Percentiles rank a stretch among this genome's conserved stretches.
Conservation (phyloP, 2,113 vertebrate genomes). For the Willisornis vidua region DNA sequence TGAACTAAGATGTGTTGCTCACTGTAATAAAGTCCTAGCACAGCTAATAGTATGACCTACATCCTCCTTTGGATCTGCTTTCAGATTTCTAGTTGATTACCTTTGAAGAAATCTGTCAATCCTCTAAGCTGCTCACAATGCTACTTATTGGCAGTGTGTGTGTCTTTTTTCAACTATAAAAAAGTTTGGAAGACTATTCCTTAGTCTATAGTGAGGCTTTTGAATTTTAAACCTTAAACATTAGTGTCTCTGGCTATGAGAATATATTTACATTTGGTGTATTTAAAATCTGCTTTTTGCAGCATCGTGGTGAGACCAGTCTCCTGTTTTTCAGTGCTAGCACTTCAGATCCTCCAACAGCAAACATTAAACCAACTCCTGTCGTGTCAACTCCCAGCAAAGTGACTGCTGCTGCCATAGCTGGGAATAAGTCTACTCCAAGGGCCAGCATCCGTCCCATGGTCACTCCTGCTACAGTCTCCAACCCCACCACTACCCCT, state of each 20-base stretch:
- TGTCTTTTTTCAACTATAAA: not conserved
- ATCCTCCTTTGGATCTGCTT: not conserved
- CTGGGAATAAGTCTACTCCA: constrained; percentile 94
- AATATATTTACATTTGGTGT: not conserved
- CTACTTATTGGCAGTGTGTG: not conserved
- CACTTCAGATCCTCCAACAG: constrained; percentile 93
- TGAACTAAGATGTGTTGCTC: not conserved
- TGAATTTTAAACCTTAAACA: not conserved
- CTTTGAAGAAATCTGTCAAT: not conserved
- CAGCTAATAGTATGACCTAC: accelerated
- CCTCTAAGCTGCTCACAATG: not conserved
- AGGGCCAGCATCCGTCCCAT: constrained; percentile 97
- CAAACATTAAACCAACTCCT: constrained; percentile 98
- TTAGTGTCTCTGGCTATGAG: not conserved
- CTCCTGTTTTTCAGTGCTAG: constrained; percentile 81
- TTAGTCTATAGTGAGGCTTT: not conserved
- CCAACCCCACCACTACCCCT: constrained; percentile 90
- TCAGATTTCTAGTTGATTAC: not conserved
- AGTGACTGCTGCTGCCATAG: constrained; percentile 87
- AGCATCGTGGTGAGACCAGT: not conserved
- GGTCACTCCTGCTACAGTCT: constrained; percentile 93
- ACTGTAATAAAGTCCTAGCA: not conserved
- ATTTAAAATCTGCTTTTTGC: not conserved
- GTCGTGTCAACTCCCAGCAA: constrained; percentile 92
- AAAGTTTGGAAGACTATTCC: not conserved